Base-by-base conservation (phyloP, 2,113 vertebrate species). In the Clinocottus analis region DNA sequence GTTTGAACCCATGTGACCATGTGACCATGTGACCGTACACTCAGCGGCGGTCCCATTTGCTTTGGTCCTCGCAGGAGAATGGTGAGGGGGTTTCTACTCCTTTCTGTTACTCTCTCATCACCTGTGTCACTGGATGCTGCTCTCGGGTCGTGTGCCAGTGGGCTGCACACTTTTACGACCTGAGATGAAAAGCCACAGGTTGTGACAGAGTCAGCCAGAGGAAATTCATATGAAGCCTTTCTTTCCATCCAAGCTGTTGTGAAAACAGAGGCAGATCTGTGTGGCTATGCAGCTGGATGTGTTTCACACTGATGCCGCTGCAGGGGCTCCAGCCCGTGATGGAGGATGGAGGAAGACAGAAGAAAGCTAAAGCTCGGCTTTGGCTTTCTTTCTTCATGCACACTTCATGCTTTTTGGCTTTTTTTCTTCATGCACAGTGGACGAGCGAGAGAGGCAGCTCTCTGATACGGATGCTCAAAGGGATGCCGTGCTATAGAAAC, bases 141-240 rank as follows among this genome's bases (percentile, higher is more conserved):
- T 43, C 43, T 21, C 31, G 17, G 58, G 1, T 17, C 6, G 12
- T 45, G 65, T 68, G 21, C n/a, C n/a, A n/a, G n/a, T n/a, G n/a
- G n/a, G n/a, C n/a, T n/a, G n/a, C n/a, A n/a, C n/a, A n/a, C n/a
- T n/a, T n/a, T n/a, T n/a, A n/a, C n/a, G n/a, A 51, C 47, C 67
- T 51, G 61, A 72, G 65, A 81, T 39, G 39, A 49, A 58, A 73
- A 68, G 37, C 56, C 53, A 65, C 53, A 80, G 69, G 69, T 83
- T 63, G 23, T 0, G 60, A 65, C 29, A 43, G 27, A 8, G 35
- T 51, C n/a, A 77, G 39, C 27, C 27, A 19, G 19, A 62, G 47
- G 23, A 79, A 58, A 59, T 16, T 3, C 53, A 55, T 25, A 23
- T 11, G 76, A 69, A 73, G 43, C 41, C 62, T 45, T 21, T 45